phyloP scores from a whole-genome alignment of 2,888 invertebrate genomes.

The Cremastobaeus sp. region DNA sequence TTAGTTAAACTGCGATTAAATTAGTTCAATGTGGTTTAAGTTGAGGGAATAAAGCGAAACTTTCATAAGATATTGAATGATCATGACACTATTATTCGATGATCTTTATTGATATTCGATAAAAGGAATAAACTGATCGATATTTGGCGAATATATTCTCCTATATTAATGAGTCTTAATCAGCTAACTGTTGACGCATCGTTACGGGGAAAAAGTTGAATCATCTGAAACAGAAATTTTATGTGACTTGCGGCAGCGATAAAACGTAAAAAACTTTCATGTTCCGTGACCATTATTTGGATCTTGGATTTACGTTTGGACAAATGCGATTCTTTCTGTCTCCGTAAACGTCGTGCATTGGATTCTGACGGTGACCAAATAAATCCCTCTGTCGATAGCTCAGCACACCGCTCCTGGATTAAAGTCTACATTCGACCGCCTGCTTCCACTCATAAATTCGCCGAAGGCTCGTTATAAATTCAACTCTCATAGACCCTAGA shows the following conservation, averaged over 20 bases:
- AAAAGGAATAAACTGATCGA: no score
- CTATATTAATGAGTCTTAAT: no score
- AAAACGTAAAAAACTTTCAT: not conserved
- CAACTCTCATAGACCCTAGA: conserved; percentile 67
- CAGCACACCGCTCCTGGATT: conserved; percentile 73
- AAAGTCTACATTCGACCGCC: conserved; percentile 76
- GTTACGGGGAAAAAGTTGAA: conserved; percentile 15
- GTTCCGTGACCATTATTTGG: conserved; percentile 11
- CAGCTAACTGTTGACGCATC: no score
- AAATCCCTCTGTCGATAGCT: conserved; percentile 77
- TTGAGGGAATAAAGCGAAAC: no score
- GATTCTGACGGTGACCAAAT: conserved; percentile 68
- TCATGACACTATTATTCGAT: no score
- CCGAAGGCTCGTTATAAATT: conserved; percentile 72
- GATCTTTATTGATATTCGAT: no score
- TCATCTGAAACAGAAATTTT: conserved; percentile 10
- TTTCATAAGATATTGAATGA: no score
- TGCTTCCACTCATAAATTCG: conserved; percentile 71
- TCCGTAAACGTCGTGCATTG: conserved; percentile 56
- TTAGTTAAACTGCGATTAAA: no score
- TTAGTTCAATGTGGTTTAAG: no score
- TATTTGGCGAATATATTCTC: no score
- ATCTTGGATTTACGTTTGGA: conserved; percentile 34
- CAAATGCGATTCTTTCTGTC: conserved; percentile 58
- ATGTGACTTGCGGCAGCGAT: no score